These are phyloP conservation scores for Calameuta idolon DNA, from an alignment of 2,888 invertebrate species.

Conservation along the genomic window DNA sequence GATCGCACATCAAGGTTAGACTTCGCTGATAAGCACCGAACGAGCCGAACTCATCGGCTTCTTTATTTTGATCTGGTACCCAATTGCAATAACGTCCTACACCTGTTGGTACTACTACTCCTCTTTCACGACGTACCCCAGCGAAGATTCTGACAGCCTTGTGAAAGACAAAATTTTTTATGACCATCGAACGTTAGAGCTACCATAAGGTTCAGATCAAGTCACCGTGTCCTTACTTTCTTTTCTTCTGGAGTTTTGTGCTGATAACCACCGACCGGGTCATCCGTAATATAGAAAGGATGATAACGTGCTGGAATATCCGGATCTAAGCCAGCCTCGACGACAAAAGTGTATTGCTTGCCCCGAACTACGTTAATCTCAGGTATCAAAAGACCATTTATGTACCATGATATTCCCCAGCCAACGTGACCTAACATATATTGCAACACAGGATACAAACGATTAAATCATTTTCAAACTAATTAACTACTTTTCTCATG, in stretches of 20 bases:
- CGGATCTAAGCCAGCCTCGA: constrained; percentile 86
- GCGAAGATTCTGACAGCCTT: constrained; percentile 86
- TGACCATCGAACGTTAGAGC: constrained; percentile 20
- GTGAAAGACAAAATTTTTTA: constrained; percentile 25
- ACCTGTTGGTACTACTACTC: constrained; percentile 80
- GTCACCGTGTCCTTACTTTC: constrained; percentile 71
- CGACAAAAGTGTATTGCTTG: constrained; percentile 87
- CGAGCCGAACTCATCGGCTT: constrained; percentile 86
- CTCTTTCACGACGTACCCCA: constrained; percentile 80
- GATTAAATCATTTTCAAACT: not conserved
- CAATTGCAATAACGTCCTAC: constrained; percentile 89
- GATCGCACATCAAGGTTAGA: constrained; percentile 84
- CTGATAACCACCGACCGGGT: constrained; percentile 89
- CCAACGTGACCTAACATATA: constrained; percentile 83
- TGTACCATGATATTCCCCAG: constrained; percentile 95
- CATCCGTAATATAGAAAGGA: constrained; percentile 94
- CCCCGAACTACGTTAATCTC: constrained; percentile 91
- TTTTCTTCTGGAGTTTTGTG: constrained; percentile 86
- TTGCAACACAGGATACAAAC: constrained; percentile 2
- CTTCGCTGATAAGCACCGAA: constrained; percentile 92
- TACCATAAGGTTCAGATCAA: not conserved
- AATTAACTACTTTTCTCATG: not conserved
- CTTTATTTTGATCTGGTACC: constrained; percentile 81
- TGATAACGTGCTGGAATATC: constrained; percentile 86
- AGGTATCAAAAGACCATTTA: constrained; percentile 92